These are phyloP conservation scores for Emydocephalus ijimae DNA, from an alignment of 2,113 vertebrate species.

Conservation along the genomic window DNA sequence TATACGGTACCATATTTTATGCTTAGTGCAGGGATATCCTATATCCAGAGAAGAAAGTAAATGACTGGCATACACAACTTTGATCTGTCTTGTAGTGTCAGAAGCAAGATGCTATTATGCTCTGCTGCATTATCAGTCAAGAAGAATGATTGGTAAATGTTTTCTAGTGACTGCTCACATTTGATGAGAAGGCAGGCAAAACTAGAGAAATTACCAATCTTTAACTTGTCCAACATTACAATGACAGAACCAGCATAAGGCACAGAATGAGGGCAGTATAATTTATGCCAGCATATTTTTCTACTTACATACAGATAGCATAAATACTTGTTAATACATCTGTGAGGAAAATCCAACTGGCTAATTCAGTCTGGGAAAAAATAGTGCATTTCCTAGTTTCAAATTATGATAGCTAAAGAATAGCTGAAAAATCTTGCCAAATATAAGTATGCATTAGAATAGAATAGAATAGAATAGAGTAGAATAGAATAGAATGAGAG, in stretches of 20 bases:
- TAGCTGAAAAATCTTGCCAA: constrained; percentile 11
- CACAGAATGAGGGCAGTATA: not conserved
- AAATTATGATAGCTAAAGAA: not conserved
- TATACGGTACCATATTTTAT: not conserved
- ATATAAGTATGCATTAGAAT: not conserved
- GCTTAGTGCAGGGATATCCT: not conserved
- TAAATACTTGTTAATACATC: not conserved
- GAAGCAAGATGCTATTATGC: not conserved
- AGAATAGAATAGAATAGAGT: too few species aligned
- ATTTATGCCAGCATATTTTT: not conserved
- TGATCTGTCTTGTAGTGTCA: not conserved
- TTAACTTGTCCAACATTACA: too few species aligned
- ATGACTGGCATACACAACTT: not conserved
- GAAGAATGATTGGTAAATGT: too few species aligned
- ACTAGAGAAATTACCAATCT: too few species aligned
- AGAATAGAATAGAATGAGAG: too few species aligned
- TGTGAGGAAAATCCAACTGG: not conserved
- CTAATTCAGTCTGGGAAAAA: not conserved
- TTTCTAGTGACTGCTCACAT: too few species aligned
- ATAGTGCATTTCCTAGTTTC: not conserved
- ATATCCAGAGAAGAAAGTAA: not conserved
- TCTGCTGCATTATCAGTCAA: too few species aligned
- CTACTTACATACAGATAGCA: not conserved
- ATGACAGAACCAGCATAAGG: not conserved
- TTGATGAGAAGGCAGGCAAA: too few species aligned